Evolutionary conservation across 2,888 invertebrate genomes (phyloP), one percentile per base, ranked within the genome.

Genomic region (Taenaris catops): DNA sequence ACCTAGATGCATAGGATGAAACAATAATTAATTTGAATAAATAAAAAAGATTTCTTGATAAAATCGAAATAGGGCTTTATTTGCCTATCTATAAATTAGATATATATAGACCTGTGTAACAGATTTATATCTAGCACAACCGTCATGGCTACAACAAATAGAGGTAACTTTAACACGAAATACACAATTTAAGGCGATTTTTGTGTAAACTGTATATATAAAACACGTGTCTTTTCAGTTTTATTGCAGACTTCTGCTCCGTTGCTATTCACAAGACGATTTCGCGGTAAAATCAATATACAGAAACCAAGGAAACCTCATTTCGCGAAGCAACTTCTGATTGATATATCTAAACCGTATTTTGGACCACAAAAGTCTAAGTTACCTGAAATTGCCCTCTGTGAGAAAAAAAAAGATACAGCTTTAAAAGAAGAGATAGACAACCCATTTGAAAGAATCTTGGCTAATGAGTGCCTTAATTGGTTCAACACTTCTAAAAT

Each of bases 231-330:
- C 23, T 24, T 25, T 28, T 8, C 63, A 89, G 89, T 49, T n/a
- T 55, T 89, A 16, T 61, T 89, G 38, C 68, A 70, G 44, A 54
- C 70, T 7, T 71, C 72, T 31, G 46, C 69, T 2, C 80, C 88
- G 0, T 58, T 89, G n/a, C 42, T 87, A 7, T 70, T 91, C 52
- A 86, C 89, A 3, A 90, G 90, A 60, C 86, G 95, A 49, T 93
- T 89, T 63, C 88, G 92, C 9, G 91, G 92, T 1, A 93, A 94
- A 79, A 92, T 95, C 31, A 95, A 95, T 58, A 90, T 95, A 21
- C 92, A 93, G 64, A 90, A 84, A 46, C 95, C 95, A 1, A 89
- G 88, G 55, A 75, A 89, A 28, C 91, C 93, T 1, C 93, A 93
- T 66, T 94, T 90, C 59, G 89, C 90, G 47, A 89, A 91, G 46